Evolutionary conservation across 2,888 invertebrate species (phyloP).

Genomic region (Adelphocoris suturalis): DNA sequence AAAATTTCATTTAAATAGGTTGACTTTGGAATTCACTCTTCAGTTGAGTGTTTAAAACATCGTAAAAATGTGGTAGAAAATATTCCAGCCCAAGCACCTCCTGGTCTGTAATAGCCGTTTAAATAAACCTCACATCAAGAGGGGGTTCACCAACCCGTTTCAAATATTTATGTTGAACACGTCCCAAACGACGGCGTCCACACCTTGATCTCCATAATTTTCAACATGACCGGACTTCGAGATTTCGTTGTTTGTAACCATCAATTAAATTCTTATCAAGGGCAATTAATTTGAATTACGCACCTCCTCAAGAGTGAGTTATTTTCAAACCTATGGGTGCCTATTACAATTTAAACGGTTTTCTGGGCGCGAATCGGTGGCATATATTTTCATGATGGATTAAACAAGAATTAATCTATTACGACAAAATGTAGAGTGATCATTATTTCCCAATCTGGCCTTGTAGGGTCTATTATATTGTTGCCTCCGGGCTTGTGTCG

Average conservation of each 20-base stretch:
- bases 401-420: neutral
- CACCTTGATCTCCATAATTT: conserved; percentile 27
- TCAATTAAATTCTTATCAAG: neutral
- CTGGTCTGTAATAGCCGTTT: neutral
- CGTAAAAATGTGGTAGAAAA: neutral
- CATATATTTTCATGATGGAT: neutral
- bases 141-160: neutral
- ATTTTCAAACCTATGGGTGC: neutral
- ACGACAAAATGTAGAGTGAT: neutral
- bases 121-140: neutral
- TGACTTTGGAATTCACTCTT: neutral
- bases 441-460: neutral
- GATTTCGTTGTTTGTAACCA: neutral
- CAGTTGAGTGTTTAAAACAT: neutral
- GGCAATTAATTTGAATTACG: neutral
- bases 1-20: too few species aligned
- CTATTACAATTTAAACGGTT: neutral
- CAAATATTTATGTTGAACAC: neutral
- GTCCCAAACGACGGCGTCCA: neutral
- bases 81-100: neutral
- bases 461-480: neutral
- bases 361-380: neutral
- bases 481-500: neutral
- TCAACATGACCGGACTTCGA: neutral
- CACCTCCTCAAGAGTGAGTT: conserved; percentile 7